Evolutionary conservation across 2,113 vertebrate species (phyloP).

Genomic region (Gracilinanus agilis): DNA sequence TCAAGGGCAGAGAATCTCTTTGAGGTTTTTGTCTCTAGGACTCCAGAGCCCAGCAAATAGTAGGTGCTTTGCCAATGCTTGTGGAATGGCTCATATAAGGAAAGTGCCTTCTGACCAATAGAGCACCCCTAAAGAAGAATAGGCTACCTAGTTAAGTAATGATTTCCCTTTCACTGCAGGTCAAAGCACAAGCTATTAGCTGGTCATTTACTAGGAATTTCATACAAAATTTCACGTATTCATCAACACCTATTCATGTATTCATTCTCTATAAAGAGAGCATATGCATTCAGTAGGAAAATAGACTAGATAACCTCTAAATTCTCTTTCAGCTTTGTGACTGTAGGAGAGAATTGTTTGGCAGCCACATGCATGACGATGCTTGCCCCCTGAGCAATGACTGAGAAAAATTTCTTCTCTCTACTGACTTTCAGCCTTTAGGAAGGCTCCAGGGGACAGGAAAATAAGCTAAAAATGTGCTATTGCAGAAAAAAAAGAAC

Average conservation of each 20-base stretch:
- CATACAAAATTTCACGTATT: background rate
- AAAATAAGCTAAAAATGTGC: background rate
- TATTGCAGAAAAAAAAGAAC: background rate
- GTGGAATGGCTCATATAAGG: background rate
- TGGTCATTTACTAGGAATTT: background rate
- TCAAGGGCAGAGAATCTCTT: background rate
- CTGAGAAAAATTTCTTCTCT: background rate
- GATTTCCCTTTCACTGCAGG: no score
- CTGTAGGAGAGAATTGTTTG: background rate
- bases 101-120: background rate
- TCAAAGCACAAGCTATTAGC: background rate
- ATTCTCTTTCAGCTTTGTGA: background rate
- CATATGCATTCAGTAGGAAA: background rate
- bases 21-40: background rate
- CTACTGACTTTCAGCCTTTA: background rate
- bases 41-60: background rate
- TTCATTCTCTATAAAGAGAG: background rate
- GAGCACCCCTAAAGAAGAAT: background rate
- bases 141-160: background rate
- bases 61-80: background rate
- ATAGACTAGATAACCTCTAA: background rate
- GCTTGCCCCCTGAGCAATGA: background rate
- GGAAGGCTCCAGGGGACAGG: background rate
- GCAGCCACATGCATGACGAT: background rate
- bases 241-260: background rate